Evolutionary conservation across 1,140 invertebrate species (phyloP).

Genomic region (Zophobas morio): DNA sequence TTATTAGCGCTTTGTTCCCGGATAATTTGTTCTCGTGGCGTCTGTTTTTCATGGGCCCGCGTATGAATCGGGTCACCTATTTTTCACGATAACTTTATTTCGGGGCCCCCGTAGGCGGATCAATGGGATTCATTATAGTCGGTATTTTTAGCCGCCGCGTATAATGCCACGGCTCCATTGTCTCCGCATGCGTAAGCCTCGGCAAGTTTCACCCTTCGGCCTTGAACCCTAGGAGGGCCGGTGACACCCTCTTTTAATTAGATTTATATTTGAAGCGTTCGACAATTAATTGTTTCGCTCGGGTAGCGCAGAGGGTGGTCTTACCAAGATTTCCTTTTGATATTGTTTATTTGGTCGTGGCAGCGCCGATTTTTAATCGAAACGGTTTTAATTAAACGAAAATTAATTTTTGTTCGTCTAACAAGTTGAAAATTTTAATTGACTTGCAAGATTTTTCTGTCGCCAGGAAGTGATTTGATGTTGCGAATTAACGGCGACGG

Average conservation of each 20-base stretch:
- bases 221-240: conserved; percentile 13
- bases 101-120: conserved; percentile 29
- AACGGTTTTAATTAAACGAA: conserved; percentile 35
- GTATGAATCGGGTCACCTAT: conserved; percentile 34
- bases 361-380: background rate
- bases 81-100: conserved; percentile 38
- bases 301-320: conserved; percentile 18
- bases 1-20: too few species aligned
- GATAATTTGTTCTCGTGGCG: too few species aligned
- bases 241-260: conserved; percentile 39
- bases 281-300: conserved; percentile 40
- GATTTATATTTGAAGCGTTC: conserved; percentile 31
- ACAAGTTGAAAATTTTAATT: conserved; percentile 25
- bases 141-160: conserved; percentile 20
- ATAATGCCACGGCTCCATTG: conserved; percentile 8
- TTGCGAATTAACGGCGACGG: conserved; percentile 10
- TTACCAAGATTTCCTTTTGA: conserved; percentile 32
- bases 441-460: background rate
- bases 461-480: conserved; percentile 20
- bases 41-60: too few species aligned
- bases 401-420: conserved; percentile 28
- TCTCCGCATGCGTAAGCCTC: conserved; percentile 1
- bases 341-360: conserved; percentile 35
- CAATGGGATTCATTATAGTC: conserved; percentile 43
- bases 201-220: conserved; percentile 8